Evolutionary conservation across 2,797 vertebrate species (phyloP).

Genomic region (Mormyrus proboscirostris): DNA sequence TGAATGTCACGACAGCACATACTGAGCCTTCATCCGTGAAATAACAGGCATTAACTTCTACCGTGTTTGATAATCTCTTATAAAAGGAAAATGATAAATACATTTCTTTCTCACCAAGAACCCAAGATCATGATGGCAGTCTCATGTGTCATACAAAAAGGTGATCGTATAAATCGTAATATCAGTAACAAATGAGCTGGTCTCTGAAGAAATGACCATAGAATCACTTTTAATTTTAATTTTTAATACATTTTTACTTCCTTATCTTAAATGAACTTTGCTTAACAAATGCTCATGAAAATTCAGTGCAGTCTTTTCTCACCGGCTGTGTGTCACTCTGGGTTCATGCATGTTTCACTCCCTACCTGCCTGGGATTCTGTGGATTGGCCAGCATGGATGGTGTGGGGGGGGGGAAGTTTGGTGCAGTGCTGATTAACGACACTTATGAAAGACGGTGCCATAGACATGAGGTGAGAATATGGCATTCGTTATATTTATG

Average conservation of each 20-base stretch:
- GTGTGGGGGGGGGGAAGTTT: constrained; percentile 37
- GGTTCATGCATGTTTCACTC: not conserved
- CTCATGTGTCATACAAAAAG: not conserved
- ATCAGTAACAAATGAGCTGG: not conserved
- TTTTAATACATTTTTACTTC: not conserved
- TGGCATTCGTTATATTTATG: not conserved
- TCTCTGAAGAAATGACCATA: not conserved
- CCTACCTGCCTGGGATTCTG: constrained; percentile 39
- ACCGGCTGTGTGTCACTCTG: not conserved
- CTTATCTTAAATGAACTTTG: not conserved
- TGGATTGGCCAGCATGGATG: constrained; percentile 15
- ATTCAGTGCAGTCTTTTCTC: not conserved
- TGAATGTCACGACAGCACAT: constrained; percentile 32
- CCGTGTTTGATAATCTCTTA: not conserved
- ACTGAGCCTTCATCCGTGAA: constrained; percentile 35
- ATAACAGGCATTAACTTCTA: not conserved
- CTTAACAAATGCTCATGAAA: constrained; percentile 3
- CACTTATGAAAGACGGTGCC: not conserved
- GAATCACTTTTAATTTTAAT: not conserved
- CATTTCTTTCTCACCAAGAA: not conserved
- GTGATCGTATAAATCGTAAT: not conserved
- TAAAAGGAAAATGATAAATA: not conserved
- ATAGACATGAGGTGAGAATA: too few relatives aligned
- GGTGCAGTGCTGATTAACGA: constrained; percentile 16
- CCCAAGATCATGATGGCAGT: not conserved